Evolutionary conservation across 2,113 vertebrate genomes (phyloP).

Genomic region (Melanerpes formicivorus): DNA sequence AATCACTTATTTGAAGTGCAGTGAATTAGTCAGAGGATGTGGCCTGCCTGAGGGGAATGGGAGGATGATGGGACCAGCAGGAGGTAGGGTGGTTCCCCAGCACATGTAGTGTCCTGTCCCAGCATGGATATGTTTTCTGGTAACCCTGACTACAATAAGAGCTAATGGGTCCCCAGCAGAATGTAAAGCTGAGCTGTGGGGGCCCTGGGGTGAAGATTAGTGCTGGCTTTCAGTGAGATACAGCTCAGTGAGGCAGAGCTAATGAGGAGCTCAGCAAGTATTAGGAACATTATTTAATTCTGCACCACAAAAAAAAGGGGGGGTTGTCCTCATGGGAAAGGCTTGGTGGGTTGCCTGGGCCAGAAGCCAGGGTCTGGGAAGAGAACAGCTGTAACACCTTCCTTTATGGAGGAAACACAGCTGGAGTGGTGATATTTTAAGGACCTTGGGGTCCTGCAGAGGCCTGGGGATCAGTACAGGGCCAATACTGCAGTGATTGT

Average conservation of each 20-base stretch:
- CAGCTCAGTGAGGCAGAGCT: background rate
- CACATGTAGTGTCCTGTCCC: rapidly evolving
- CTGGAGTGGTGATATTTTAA: background rate
- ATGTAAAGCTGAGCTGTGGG: background rate
- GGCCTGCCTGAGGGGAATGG: background rate
- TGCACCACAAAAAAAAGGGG: background rate
- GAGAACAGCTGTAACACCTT: background rate
- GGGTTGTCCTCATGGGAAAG: rapidly evolving
- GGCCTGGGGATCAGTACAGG: rapidly evolving
- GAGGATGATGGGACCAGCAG: background rate
- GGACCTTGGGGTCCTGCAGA: background rate
- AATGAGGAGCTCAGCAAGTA: background rate
- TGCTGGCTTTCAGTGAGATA: background rate
- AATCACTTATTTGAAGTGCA: background rate
- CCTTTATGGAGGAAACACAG: rapidly evolving
- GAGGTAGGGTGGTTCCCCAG: background rate
- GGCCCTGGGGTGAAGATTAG: background rate
- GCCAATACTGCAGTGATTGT: rapidly evolving
- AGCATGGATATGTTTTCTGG: rapidly evolving
- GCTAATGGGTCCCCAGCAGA: background rate
- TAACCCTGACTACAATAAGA: background rate
- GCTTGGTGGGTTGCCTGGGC: background rate
- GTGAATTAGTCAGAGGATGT: background rate
- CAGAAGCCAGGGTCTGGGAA: background rate
- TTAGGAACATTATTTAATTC: background rate